Conservation (phyloP, 2,113 vertebrate genomes). For the Rhea pennata region DNA sequence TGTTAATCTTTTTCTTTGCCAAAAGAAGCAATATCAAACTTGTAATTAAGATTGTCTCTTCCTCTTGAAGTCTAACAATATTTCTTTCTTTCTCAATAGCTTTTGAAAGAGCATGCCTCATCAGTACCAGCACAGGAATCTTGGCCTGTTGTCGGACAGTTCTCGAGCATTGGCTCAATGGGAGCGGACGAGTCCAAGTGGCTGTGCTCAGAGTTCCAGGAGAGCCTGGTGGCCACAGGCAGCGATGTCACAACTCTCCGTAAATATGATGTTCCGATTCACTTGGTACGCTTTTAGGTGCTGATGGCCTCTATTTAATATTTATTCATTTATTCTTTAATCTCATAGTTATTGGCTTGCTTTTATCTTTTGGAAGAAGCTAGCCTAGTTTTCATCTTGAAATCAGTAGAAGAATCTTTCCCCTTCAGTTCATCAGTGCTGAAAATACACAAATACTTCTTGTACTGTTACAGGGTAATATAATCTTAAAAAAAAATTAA, state of each 20-base stretch:
- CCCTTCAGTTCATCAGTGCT: not conserved
- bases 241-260: slow-evolving; percentile 23
- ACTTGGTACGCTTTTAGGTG: slow-evolving; percentile 79
- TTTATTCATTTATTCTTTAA: not conserved
- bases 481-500: too few relatives aligned
- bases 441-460: not conserved
- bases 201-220: slow-evolving; percentile 91
- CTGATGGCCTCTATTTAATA: not conserved
- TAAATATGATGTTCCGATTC: slow-evolving; percentile 75
- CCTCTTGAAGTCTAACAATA: not conserved
- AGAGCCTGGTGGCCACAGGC: slow-evolving; percentile 83
- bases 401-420: not conserved
- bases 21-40: not conserved
- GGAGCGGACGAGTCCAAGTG: slow-evolving; percentile 92
- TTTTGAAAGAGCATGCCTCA: slow-evolving; percentile 79
- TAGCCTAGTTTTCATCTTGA: not conserved
- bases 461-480: not conserved
- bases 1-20: not conserved
- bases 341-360: not conserved
- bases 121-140: slow-evolving; percentile 67
- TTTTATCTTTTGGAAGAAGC: not conserved
- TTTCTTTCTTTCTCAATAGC: slow-evolving; percentile 50
- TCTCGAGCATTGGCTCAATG: slow-evolving; percentile 97
- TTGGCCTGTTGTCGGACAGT: slow-evolving; percentile 94
- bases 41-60: not conserved